Conservation (phyloP, 2,797 vertebrate genomes). For the Spinus pinus region DNA sequence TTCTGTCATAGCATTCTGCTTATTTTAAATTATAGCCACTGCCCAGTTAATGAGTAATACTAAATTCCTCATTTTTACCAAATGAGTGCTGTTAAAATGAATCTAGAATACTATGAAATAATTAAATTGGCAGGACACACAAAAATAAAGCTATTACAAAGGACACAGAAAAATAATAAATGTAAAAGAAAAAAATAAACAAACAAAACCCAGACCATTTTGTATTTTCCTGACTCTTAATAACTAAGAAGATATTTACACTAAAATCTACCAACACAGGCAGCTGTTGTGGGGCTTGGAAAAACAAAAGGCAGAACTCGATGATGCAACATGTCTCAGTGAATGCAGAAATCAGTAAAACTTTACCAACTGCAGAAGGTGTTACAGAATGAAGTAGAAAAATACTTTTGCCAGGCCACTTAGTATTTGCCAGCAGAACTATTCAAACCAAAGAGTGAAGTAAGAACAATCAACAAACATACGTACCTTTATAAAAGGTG, state of each 20-base stretch:
- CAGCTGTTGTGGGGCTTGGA: background rate
- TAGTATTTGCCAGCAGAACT: background rate
- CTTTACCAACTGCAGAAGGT: background rate
- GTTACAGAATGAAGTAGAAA: background rate
- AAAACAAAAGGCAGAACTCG: background rate
- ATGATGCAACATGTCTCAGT: background rate
- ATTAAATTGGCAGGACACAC: background rate
- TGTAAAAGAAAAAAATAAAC: background rate
- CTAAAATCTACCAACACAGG: background rate
- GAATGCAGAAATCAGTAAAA: background rate
- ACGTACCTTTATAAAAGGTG: constrained; percentile 90
- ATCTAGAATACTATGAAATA: background rate
- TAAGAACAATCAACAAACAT: background rate
- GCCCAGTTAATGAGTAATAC: background rate
- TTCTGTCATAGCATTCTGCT: background rate
- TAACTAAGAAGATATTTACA: background rate
- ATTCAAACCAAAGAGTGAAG: background rate
- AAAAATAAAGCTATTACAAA: background rate
- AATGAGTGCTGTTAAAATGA: background rate
- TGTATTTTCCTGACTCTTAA: background rate
- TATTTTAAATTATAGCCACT: background rate
- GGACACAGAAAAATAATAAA: background rate
- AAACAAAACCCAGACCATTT: background rate
- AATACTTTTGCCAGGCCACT: background rate
- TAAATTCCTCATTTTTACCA: background rate